Percentiles rank a stretch among this genome's conserved stretches.
Conservation (phyloP, 2,888 invertebrate genomes). For the Tetragnatha montana region DNA sequence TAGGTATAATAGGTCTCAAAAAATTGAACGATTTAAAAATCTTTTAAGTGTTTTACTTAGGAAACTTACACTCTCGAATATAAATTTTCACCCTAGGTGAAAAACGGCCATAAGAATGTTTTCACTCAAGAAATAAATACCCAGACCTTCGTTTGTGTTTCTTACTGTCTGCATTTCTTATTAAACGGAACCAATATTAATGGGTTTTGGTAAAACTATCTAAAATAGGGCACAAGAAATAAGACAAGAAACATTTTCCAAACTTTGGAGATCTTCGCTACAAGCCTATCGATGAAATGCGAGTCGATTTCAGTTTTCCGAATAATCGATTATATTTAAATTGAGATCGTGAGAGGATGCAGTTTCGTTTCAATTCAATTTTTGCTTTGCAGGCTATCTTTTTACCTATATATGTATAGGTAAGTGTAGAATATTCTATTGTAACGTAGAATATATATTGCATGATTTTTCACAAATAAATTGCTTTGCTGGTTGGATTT, state of each 20-base stretch:
- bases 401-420: background rate
- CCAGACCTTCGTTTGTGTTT: background rate
- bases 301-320: slow-evolving; percentile 20
- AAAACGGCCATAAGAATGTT: background rate
- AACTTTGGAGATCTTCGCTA: slow-evolving; percentile 18
- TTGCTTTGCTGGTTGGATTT: too few relatives aligned
- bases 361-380: slow-evolving; percentile 1
- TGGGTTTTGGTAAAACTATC: background rate
- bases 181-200: slow-evolving; percentile 23
- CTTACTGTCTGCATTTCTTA: background rate
- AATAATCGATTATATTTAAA: slow-evolving; percentile 41
- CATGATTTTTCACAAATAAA: too few relatives aligned
- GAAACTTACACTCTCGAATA: too few relatives aligned
- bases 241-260: background rate
- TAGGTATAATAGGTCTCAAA: too few relatives aligned
- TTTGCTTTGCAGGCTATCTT: background rate
- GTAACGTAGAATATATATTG: too few relatives aligned
- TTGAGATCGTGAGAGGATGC: slow-evolving; percentile 19
- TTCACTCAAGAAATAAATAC: background rate
- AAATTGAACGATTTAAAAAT: too few relatives aligned
- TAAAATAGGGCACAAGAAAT: background rate
- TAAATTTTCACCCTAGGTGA: too few relatives aligned
- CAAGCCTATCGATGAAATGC: slow-evolving; percentile 34
- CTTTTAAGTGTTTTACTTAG: too few relatives aligned
- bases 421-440: background rate